Evolutionary conservation across 2,888 invertebrate genomes (phyloP), one percentile per base, ranked within the genome.

Genomic region (Melinaea menophilus): DNA sequence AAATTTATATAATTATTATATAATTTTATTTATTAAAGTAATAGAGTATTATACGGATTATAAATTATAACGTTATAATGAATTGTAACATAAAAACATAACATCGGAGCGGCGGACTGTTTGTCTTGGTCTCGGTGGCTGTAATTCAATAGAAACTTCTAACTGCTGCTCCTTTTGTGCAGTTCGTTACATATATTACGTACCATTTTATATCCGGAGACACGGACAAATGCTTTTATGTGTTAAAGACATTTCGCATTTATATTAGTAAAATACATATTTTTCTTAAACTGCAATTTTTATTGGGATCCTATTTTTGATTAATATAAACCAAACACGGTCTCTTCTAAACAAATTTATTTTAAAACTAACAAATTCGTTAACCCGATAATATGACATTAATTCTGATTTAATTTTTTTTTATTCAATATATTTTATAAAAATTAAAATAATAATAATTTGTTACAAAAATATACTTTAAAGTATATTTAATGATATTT

Each of bases 111-210:
- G 72, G 73, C 71, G 68, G 51, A 72, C 76, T 81, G 80, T 85
- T 82, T 81, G 82, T 82, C 80, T 79, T 79, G 73, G 77, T 74
- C 76, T 71, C 73, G 64, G 67, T 31, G 65, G 67, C 35, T 71
- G 75, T 84, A 83, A 86, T 84, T 84, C 80, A 80, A 85, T 86
- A 82, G 77, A 82, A 79, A 78, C 66, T 68, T 41, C 66, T 62
- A 69, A 71, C 73, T 73, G 68, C 67, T 68, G 69, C 72, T 68
- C 72, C 67, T 64, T 72, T 70, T 69, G 70, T 61, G 64, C 66
- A 71, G 55, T 64, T 77, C 61, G 64, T 64, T 61, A 61, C 55
- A 55, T 58, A 64, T 51, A 51, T 48, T 2, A 48, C 48, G 22
- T 22, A 22, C 22, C 22, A 22, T 51, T 51, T 31, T 11, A 2